Percentiles rank a stretch among this genome's conserved stretches.
Conservation (phyloP, 2,888 invertebrate genomes). For the Harpalus rufipes region DNA sequence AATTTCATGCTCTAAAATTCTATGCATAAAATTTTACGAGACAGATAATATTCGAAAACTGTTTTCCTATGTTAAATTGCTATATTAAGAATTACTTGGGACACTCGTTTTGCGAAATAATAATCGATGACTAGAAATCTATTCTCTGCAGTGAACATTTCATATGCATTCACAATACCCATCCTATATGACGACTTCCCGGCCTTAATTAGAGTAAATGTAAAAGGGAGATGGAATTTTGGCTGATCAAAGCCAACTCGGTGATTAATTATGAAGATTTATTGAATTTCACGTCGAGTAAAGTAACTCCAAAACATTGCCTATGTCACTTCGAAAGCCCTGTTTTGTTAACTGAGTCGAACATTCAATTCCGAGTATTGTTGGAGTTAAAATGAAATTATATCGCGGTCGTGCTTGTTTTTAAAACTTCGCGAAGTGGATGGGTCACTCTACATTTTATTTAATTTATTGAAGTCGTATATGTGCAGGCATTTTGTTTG, state of each 20-base stretch:
- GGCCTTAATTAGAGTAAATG: constrained; percentile 59
- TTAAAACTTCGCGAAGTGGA: neutral
- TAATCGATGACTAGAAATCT: too few species aligned
- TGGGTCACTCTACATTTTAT: constrained; percentile 13
- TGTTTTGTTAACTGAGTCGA: constrained; percentile 32
- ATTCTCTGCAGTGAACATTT: too few species aligned
- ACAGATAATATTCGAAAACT: too few species aligned
- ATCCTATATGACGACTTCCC: constrained; percentile 27
- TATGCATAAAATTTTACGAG: too few species aligned
- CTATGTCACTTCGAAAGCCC: constrained; percentile 18
- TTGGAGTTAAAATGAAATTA: constrained; percentile 30
- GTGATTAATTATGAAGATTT: constrained; percentile 65
- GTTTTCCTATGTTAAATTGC: too few species aligned
- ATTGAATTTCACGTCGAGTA: constrained; percentile 58
- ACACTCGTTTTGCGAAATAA: too few species aligned
- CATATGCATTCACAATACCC: neutral
- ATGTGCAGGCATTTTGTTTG: neutral
- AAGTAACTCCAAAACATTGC: constrained; percentile 54
- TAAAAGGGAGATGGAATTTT: constrained; percentile 57
- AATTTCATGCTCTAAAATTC: too few species aligned
- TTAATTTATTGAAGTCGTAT: constrained; percentile 31
- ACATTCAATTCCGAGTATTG: constrained; percentile 23
- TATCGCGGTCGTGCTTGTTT: neutral
- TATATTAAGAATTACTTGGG: too few species aligned
- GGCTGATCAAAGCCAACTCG: constrained; percentile 52